Percentiles rank a stretch among this genome's conserved stretches.
Evolutionary conservation across 2,888 invertebrate species (phyloP).

Genomic region (Phymatocera aterrima): DNA sequence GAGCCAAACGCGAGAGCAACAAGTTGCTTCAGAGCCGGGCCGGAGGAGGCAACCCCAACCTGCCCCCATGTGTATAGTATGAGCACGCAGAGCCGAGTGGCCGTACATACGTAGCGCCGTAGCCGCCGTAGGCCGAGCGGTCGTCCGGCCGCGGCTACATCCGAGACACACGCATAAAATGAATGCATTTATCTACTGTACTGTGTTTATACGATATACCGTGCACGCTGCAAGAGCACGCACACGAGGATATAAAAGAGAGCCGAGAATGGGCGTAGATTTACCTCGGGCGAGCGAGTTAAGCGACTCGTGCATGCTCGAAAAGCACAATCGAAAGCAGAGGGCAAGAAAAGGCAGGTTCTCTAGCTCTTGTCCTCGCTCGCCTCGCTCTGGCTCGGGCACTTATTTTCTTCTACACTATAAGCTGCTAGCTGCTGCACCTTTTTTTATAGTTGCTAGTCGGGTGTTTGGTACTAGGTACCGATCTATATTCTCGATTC

Average conservation of each 20-base stretch:
- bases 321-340: constrained; percentile 36
- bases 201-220: no score
- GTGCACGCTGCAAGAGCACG: neutral
- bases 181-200: constrained; percentile 35
- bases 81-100: constrained; percentile 45
- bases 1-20: constrained; percentile 48
- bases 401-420: constrained; percentile 14
- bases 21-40: constrained; percentile 55
- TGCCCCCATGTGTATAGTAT: constrained; percentile 36
- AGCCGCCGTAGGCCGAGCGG: no score
- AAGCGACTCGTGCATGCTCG: constrained; percentile 31
- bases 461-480: neutral
- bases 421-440: neutral
- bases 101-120: no score
- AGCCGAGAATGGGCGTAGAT: constrained; percentile 41
- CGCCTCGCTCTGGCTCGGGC: neutral
- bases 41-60: constrained; percentile 49
- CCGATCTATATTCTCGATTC: constrained; percentile 3
- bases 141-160: constrained; percentile 22
- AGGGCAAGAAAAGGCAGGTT: constrained; percentile 18
- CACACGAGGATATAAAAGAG: constrained; percentile 24
- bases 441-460: neutral
- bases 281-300: constrained; percentile 33
- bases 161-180: neutral
- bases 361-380: neutral